Conservation (phyloP, 37 sponge, comb jelly and placozoan species). For the Eunapius fragilis region DNA sequence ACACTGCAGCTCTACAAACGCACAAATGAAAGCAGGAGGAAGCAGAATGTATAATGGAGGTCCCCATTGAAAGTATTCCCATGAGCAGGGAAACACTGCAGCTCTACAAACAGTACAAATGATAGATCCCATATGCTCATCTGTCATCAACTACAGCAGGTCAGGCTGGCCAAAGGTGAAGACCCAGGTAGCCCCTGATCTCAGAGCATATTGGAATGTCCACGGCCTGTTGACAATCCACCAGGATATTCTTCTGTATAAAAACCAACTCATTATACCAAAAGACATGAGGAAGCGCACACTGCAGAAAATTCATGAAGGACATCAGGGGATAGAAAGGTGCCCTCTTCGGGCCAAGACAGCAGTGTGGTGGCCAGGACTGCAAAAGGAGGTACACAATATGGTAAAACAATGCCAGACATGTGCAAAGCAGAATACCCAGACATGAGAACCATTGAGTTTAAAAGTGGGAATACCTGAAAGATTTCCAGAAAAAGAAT, state of each 20-base stretch:
- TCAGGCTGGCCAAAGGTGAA: constrained; percentile 11
- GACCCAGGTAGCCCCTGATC: not conserved
- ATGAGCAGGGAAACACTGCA: constrained; percentile 12
- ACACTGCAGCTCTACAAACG: constrained; percentile 2
- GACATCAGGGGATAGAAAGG: constrained; percentile 22
- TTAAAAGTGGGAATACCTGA: no score
- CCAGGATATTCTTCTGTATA: constrained; percentile 21
- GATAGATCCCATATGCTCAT: constrained; percentile 19
- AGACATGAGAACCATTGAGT: no score
- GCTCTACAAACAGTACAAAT: not conserved
- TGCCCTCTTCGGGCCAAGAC: not conserved
- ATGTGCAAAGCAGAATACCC: no score
- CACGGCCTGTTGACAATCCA: constrained; percentile 8
- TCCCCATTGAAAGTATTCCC: not conserved
- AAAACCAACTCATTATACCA: constrained; percentile 7
- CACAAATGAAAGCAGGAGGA: not conserved
- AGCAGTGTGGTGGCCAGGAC: constrained; percentile 35
- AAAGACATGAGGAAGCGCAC: constrained; percentile 3
- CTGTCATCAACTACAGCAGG: constrained; percentile 10
- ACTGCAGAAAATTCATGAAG: constrained; percentile 21
- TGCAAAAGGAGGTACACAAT: constrained; percentile 1
- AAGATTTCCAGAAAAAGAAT: no score
- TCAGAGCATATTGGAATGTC: constrained; percentile 14
- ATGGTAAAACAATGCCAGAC: not conserved
- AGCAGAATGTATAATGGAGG: not conserved